These are phyloP conservation scores for Chymomyza amoena DNA, from an alignment of 2,888 invertebrate genomes.

Conservation along the genomic window DNA sequence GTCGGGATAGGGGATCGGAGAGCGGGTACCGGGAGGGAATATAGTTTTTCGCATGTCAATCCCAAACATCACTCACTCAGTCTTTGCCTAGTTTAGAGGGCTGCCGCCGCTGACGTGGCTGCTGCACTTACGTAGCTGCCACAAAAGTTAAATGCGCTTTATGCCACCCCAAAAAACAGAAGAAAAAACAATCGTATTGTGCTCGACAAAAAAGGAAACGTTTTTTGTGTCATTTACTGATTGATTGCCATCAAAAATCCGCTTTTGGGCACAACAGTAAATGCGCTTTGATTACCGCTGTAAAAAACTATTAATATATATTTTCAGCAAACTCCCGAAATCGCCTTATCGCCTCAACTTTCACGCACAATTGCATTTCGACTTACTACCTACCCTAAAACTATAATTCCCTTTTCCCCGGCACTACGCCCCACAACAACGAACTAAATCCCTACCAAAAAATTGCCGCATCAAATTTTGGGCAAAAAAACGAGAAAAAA, in stretches of 20 bases:
- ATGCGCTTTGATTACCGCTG: conserved; percentile 64
- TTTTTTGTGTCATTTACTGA: conserved; percentile 44
- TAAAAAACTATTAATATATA: conserved; percentile 64
- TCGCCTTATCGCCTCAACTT: conserved; percentile 53
- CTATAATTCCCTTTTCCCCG: background rate
- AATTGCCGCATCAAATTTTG: background rate
- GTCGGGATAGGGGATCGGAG: background rate
- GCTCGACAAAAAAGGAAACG: conserved; percentile 34
- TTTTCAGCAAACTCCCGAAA: conserved; percentile 51
- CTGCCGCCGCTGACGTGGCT: conserved; percentile 2
- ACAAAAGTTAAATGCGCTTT: conserved; percentile 71
- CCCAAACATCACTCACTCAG: background rate
- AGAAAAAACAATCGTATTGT: conserved; percentile 24
- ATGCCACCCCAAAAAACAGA: conserved; percentile 32
- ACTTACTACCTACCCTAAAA: background rate
- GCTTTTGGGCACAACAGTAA: conserved; percentile 66
- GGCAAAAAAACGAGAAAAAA: conserved; percentile 10
- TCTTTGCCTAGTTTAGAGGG: background rate
- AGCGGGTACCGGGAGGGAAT: background rate
- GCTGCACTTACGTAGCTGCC: conserved; percentile 33
- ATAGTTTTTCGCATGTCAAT: background rate
- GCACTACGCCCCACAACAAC: background rate
- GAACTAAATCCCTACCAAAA: background rate
- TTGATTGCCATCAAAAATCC: conserved; percentile 74
- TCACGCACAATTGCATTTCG: conserved; percentile 61